Evolutionary conservation across 2,888 invertebrate genomes (phyloP), one percentile per base, ranked within the genome.

Genomic region (Craniophora ligustri): DNA sequence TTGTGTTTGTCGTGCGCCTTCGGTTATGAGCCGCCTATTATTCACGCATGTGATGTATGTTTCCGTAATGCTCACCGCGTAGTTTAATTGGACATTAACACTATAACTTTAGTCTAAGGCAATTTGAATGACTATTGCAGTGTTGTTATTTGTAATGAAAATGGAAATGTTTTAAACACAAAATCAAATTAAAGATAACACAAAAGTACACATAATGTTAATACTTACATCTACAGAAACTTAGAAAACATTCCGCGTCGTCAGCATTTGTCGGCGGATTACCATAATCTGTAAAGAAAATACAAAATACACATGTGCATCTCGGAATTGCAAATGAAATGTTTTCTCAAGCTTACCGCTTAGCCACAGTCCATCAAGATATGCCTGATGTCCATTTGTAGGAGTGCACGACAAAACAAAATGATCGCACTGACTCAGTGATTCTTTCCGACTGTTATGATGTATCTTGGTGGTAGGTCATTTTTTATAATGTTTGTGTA

Each of bases 321-420:
- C 77, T 74, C 60, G 73, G 78, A 79, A 82, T 82, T 78, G 78
- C 79, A 82, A 82, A 85, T 81, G 78, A 79, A 82, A 83, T 78
- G 75, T 81, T 78, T 82, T 84, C 84, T 81, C 76, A 79, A 76
- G 82, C 79, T 82, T 82, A 86, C 83, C 83, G 79, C 76, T 75
- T 75, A 62, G 77, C 70, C 50, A 78, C 75, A 76, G 74, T 69
- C 75, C 78, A 86, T 86, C 82, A 80, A 81, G 81, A 81, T 84
- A 78, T 62, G 62, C 57, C 60, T 58, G 64, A 69, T 70, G 76
- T 72, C 79, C 78, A 78, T 81, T 82, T 79, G 80, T 75, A 72
- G 67, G 61, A 71, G 79, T 77, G 69, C 70, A 76, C 73, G 65
- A 62, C 75, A 60, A 76, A 57, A 73, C 60, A 71, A 78, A 74